Percentiles rank a stretch among this genome's conserved stretches.
Evolutionary conservation across 2,797 vertebrate genomes (phyloP).

Genomic region (Decapterus maruadsi): DNA sequence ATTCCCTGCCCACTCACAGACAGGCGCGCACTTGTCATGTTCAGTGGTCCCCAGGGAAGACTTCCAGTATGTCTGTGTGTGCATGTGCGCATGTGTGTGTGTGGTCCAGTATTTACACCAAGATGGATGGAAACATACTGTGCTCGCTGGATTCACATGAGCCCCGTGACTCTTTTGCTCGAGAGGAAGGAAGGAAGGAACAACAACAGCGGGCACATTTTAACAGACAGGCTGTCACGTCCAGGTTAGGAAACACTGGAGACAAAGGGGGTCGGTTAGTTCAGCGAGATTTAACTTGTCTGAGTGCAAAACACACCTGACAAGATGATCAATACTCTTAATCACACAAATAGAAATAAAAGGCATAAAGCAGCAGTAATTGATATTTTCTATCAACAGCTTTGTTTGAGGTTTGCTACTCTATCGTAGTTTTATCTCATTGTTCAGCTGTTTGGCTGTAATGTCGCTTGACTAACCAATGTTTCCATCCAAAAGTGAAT

Average conservation of each 20-base stretch:
- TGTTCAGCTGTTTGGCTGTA: background rate
- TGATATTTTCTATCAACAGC: background rate
- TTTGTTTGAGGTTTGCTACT: background rate
- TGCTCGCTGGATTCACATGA: constrained; percentile 29
- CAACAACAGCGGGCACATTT: background rate
- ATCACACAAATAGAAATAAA: background rate
- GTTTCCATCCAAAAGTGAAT: too few species aligned
- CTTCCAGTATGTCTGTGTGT: constrained; percentile 12
- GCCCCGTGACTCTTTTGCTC: background rate
- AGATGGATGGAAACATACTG: constrained; percentile 46
- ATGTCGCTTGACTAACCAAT: too few species aligned
- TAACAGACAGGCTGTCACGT: background rate
- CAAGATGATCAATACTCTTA: background rate
- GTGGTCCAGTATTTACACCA: constrained; percentile 53
- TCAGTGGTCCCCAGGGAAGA: constrained; percentile 61
- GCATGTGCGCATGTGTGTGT: constrained; percentile 20
- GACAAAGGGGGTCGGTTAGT: background rate
- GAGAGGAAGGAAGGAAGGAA: constrained; percentile 6
- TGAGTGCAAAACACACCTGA: background rate
- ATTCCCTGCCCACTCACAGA: constrained; percentile 72
- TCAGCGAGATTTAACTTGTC: background rate
- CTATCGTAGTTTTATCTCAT: background rate
- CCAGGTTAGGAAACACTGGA: constrained; percentile 4
- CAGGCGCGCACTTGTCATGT: constrained; percentile 48
- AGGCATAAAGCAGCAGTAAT: background rate